Percentiles rank a stretch among this genome's conserved stretches.
Conservation (phyloP, 2,797 vertebrate species). For the Prunella strophiata region DNA sequence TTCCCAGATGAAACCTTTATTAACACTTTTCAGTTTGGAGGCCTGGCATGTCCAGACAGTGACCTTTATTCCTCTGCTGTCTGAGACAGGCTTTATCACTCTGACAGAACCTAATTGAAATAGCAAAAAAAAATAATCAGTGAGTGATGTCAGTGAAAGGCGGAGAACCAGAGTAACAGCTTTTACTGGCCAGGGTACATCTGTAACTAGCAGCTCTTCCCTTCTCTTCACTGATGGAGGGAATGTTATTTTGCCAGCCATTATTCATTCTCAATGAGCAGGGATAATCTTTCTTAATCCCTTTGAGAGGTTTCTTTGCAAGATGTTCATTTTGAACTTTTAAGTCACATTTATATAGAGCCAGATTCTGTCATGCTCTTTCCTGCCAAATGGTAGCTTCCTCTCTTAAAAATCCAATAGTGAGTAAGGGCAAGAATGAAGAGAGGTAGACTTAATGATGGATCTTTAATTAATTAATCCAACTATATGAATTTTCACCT, state of each 20-base stretch:
- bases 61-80: slow-evolving; percentile 60
- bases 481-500: background rate
- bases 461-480: background rate
- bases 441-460: background rate
- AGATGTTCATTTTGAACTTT: slow-evolving; percentile 38
- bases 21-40: slow-evolving; percentile 44
- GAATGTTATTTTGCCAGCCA: slow-evolving; percentile 27
- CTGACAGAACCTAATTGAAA: slow-evolving; percentile 60
- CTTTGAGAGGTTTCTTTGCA: slow-evolving; percentile 47
- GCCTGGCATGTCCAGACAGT: slow-evolving; percentile 29
- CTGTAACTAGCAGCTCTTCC: slow-evolving; percentile 25
- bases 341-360: slow-evolving; percentile 27
- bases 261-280: slow-evolving; percentile 42
- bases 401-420: background rate
- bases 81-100: slow-evolving; percentile 56
- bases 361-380: slow-evolving; percentile 44
- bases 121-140: background rate
- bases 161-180: slow-evolving; percentile 31
- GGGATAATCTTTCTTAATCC: slow-evolving; percentile 45
- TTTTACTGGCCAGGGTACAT: slow-evolving; percentile 58
- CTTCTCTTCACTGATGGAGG: slow-evolving; percentile 50
- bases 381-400: slow-evolving; percentile 55
- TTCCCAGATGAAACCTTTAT: slow-evolving; percentile 54
- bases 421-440: background rate
- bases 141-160: slow-evolving; percentile 62